Evolutionary conservation across 2,113 vertebrate genomes (phyloP).

Genomic region (Sceloporus undulatus): DNA sequence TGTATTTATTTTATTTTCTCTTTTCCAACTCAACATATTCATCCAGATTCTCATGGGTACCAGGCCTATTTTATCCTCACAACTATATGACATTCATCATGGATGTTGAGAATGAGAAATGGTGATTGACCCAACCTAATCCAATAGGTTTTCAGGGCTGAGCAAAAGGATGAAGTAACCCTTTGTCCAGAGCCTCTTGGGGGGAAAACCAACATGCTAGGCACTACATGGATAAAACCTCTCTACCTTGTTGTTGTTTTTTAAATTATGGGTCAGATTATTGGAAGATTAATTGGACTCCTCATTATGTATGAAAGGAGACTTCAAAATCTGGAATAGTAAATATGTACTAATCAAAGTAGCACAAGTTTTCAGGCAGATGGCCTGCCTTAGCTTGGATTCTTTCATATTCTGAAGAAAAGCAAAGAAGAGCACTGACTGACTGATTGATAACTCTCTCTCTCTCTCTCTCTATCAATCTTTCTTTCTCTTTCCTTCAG

Average conservation of each 20-base stretch:
- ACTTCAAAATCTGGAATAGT: background rate
- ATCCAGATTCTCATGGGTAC: background rate
- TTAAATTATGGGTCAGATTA: background rate
- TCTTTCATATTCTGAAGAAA: background rate
- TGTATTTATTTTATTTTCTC: background rate
- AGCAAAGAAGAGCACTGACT: background rate
- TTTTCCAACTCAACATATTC: background rate
- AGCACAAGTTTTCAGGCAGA: too few species aligned
- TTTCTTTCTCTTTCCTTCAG: slow-evolving; percentile 34
- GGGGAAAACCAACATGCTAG: background rate
- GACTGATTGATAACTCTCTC: background rate
- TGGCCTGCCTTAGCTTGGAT: too few species aligned
- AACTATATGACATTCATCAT: too few species aligned
- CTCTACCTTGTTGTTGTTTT: background rate
- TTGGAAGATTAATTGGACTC: background rate
- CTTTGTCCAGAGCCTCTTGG: background rate
- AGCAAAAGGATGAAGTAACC: background rate
- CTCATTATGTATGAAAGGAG: background rate
- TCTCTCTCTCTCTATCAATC: too few species aligned
- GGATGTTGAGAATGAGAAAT: background rate
- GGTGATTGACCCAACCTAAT: background rate
- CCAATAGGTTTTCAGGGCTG: background rate
- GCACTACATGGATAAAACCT: background rate
- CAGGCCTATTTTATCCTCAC: background rate
- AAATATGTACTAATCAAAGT: background rate